A percentile compares a stretch with the other conserved stretches of the same genome.
Evolutionary conservation across 2,888 invertebrate genomes (phyloP).

Genomic region (Rotaria macrura): DNA sequence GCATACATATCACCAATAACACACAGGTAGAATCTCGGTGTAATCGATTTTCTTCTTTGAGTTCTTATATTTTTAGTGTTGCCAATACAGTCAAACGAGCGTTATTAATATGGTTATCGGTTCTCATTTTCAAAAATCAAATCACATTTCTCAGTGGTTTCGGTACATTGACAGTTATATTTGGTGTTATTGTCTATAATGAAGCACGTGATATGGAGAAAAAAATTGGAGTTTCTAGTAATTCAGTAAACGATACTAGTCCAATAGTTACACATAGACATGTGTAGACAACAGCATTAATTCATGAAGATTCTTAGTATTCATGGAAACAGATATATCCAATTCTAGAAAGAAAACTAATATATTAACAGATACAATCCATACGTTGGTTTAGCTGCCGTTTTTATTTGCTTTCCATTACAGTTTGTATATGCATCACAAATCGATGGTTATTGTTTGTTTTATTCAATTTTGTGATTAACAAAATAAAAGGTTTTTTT

Average conservation of each 20-base stretch:
- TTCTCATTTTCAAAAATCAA: slow-evolving; percentile 64
- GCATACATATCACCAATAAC: slow-evolving; percentile 69
- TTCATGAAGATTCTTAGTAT: too few species aligned
- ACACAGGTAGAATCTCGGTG: slow-evolving; percentile 57
- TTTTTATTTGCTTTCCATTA: too few species aligned
- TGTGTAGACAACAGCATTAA: background rate
- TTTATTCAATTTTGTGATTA: too few species aligned
- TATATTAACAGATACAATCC: too few species aligned
- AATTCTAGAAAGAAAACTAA: too few species aligned
- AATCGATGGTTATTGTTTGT: too few species aligned
- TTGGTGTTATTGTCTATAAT: slow-evolving; percentile 65
- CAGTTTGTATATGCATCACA: too few species aligned
- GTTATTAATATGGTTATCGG: slow-evolving; percentile 64
- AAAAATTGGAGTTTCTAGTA: background rate
- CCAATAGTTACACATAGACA: background rate
- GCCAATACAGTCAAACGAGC: slow-evolving; percentile 69
- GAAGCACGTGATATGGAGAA: slow-evolving; percentile 55
- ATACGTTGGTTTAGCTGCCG: too few species aligned
- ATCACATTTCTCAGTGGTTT: slow-evolving; percentile 63
- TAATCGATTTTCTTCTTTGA: background rate
- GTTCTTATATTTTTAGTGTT: slow-evolving; percentile 56
- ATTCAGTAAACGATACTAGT: background rate
- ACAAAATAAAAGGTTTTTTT: too few species aligned
- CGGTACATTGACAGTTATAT: slow-evolving; percentile 62
- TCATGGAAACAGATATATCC: too few species aligned